Base-by-base conservation (phyloP, 1,140 invertebrate genomes). In the Bombus sylvicola region DNA sequence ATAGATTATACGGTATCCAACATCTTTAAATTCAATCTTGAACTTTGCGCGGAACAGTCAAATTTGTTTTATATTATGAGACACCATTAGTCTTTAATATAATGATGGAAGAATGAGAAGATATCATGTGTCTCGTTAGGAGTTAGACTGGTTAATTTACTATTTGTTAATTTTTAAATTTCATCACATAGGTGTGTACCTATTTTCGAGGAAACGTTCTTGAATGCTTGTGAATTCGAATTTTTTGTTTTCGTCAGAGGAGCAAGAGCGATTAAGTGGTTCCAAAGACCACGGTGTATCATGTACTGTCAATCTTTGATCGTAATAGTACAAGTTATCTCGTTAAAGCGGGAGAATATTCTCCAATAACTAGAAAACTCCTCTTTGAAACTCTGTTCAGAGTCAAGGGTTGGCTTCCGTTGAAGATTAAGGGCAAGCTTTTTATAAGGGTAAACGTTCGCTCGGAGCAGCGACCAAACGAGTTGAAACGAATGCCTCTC, bases 281-380 rank as follows among this genome's bases (percentile, higher is more conserved):
- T 53, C 5, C 15, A 22, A 53, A 53, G 18, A 22, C 18, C 59
- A 66, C 37, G 80, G 57, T 83, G 81, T 89, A 80, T 89, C 84
- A 66, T 13, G 68, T 43, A 43, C 68, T 77, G 84, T 89, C 88
- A 81, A 89, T 89, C 88, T 81, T 83, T 79, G 84, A 89, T 83
- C 84, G 85, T 87, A 83, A 86, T 87, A 81, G 84, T 83, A 89
- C 81, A 89, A 89, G 87, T 89, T 89, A 89, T 89, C 87, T 89
- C 83, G 84, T 89, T 89, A 89, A 87, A 87, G 25, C 64, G 25
- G 22, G 41, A 72, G 88, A 83, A 89, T 87, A 86, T 87, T 87
- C 66, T 76, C 62, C 69, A 81, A 89, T 89, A 89, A 83, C 84
- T 83, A 77, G 88, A 89, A 83, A 83, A 83, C 75, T 87, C 88